Conservation (phyloP, 1,140 invertebrate species). For the Caenorhabditis briggsae region DNA sequence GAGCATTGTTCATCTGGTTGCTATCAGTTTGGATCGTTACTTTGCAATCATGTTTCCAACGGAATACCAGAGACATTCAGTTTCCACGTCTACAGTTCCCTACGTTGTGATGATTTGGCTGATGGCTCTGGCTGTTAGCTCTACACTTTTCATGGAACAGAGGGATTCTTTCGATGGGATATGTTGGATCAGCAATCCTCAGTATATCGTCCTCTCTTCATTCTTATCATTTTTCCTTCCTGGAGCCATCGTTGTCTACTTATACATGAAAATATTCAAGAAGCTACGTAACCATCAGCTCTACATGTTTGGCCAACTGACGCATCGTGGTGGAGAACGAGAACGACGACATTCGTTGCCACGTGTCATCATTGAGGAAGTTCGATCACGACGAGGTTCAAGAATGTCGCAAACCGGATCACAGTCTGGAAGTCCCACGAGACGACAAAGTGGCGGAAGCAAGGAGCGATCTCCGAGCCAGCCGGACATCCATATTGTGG, state of each 20-base stretch:
- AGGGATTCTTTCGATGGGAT: slow-evolving; percentile 16
- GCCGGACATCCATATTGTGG: slow-evolving; percentile 65
- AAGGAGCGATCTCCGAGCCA: slow-evolving; percentile 65
- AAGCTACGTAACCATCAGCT: slow-evolving; percentile 65
- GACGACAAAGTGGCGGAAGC: slow-evolving; percentile 57
- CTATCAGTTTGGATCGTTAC: slow-evolving; percentile 67
- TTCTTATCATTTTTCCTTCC: slow-evolving; percentile 66
- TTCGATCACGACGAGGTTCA: slow-evolving; percentile 62
- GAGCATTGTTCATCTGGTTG: slow-evolving; percentile 66
- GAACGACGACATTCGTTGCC: slow-evolving; percentile 59
- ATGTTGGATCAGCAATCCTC: slow-evolving; percentile 66
- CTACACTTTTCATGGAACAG: slow-evolving; percentile 65
- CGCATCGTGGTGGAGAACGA: slow-evolving; percentile 40
- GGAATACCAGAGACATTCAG: slow-evolving; percentile 67
- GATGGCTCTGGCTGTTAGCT: slow-evolving; percentile 62
- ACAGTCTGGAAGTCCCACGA: slow-evolving; percentile 59
- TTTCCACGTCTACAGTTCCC: slow-evolving; percentile 61
- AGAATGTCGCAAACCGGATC: slow-evolving; percentile 64
- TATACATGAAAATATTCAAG: slow-evolving; percentile 66
- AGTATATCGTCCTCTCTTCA: slow-evolving; percentile 66
- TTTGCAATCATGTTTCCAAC: slow-evolving; percentile 69
- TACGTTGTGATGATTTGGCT: slow-evolving; percentile 67
- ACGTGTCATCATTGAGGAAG: slow-evolving; percentile 66
- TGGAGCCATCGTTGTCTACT: slow-evolving; percentile 65
- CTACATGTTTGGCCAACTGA: slow-evolving; percentile 64